phyloP scores from a whole-genome alignment of 2,888 invertebrate genomes.

The Aplocera efformata region DNA sequence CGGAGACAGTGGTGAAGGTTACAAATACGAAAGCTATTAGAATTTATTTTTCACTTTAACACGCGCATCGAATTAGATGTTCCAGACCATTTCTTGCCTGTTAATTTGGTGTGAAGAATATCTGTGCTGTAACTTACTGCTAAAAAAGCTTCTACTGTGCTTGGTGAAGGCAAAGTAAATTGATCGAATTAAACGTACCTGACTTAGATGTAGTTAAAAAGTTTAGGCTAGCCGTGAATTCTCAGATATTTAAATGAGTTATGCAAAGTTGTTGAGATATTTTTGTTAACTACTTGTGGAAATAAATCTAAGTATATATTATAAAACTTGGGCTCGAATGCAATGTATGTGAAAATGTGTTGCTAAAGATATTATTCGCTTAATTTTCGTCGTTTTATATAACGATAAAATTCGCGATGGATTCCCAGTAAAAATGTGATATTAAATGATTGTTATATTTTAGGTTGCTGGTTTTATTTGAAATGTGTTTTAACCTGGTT shows the following conservation, averaged over 20 bases:
- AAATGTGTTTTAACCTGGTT: constrained; percentile 24
- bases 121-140: constrained; percentile 38
- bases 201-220: constrained; percentile 58
- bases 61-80: constrained; percentile 43
- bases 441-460: constrained; percentile 65
- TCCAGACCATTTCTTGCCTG: constrained; percentile 61
- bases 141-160: constrained; percentile 43
- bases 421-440: constrained; percentile 76
- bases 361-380: constrained; percentile 43
- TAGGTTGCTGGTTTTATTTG: constrained; percentile 19
- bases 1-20: constrained; percentile 59
- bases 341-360: constrained; percentile 36
- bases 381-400: constrained; percentile 46
- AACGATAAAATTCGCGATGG: constrained; percentile 45
- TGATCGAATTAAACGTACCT: constrained; percentile 58
- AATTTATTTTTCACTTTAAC: constrained; percentile 34
- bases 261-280: constrained; percentile 14
- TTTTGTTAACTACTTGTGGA: constrained; percentile 29
- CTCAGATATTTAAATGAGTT: constrained; percentile 30
- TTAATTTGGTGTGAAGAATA: constrained; percentile 40
- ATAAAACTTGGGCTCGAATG: constrained; percentile 26
- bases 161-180: constrained; percentile 35
- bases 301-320: constrained; percentile 29
- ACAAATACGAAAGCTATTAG: constrained; percentile 67
- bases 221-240: constrained; percentile 48